These are phyloP conservation scores for Erebia epiphron DNA, from an alignment of 2,888 invertebrate species.

Conservation along the genomic window DNA sequence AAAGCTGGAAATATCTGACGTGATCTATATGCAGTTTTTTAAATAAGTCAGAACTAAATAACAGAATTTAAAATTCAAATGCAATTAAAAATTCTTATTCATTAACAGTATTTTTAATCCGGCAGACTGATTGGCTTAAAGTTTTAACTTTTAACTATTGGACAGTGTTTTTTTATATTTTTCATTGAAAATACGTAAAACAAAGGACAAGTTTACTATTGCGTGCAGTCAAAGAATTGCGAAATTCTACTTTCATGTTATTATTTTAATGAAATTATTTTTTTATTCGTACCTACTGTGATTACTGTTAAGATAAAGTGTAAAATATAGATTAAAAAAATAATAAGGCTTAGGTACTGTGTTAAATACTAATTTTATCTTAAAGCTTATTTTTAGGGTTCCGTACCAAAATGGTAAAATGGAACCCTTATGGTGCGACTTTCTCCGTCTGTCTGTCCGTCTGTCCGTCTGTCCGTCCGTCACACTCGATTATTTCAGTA, in stretches of 20 bases:
- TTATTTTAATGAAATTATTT: not conserved
- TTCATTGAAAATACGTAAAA: not conserved
- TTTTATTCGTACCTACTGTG: not conserved
- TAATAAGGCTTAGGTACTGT: too few relatives aligned
- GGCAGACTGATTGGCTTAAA: slow-evolving; percentile 23
- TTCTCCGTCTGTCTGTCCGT: too few relatives aligned
- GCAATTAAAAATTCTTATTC: slow-evolving; percentile 31
- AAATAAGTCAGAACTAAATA: slow-evolving; percentile 10
- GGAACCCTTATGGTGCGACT: too few relatives aligned
- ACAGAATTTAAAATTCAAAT: slow-evolving; percentile 31
- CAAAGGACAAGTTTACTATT: not conserved
- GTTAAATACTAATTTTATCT: too few relatives aligned
- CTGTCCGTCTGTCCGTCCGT: too few relatives aligned
- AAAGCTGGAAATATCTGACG: not conserved
- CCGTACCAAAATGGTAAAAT: too few relatives aligned
- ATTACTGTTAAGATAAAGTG: too few relatives aligned
- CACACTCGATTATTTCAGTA: too few relatives aligned
- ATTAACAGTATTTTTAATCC: slow-evolving; percentile 29
- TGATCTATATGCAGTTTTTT: not conserved
- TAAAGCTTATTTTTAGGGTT: too few relatives aligned
- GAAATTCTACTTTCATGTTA: not conserved
- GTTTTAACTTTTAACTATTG: slow-evolving; percentile 27
- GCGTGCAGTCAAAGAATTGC: not conserved
- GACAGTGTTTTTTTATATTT: slow-evolving; percentile 15
- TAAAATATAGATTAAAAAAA: too few relatives aligned